Conservation (phyloP, 1,140 invertebrate genomes). For the Trichonephila clavipes region DNA sequence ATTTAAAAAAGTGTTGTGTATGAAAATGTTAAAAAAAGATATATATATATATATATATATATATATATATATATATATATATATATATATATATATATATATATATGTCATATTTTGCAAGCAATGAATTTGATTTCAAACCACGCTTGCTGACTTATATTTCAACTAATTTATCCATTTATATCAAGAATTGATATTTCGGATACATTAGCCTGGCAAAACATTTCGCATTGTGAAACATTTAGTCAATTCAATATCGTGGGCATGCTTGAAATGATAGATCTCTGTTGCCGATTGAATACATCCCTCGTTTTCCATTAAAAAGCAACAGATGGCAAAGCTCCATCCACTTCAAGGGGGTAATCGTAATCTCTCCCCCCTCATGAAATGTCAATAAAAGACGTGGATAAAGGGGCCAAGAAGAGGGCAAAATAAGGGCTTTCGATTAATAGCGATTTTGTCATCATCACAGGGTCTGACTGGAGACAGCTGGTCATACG, state of each 20-base stretch:
- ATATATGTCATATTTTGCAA: no score
- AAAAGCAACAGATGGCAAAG: slow-evolving; percentile 66
- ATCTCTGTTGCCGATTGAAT: neutral
- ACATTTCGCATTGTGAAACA: neutral
- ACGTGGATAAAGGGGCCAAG: slow-evolving; percentile 49
- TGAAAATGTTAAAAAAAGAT: no score
- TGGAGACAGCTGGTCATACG: slow-evolving; percentile 59
- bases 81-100: no score
- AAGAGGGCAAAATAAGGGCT: slow-evolving; percentile 58
- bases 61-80: no score
- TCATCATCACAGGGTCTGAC: slow-evolving; percentile 34
- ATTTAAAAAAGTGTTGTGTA: no score
- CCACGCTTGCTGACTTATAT: neutral
- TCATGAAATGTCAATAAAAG: slow-evolving; percentile 62
- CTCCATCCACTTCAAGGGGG: slow-evolving; percentile 30
- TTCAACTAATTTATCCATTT: neutral
- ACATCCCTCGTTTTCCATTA: neutral
- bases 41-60: no score
- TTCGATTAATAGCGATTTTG: slow-evolving; percentile 62
- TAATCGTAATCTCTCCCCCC: slow-evolving; percentile 10
- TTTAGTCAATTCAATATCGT: neutral
- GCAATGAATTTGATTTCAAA: no score
- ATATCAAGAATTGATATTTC: neutral
- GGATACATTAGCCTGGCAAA: neutral
- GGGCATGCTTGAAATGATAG: slow-evolving; percentile 21